phyloP scores from a whole-genome alignment of 2,797 vertebrate species.

The Anisognathus igniventris region DNA sequence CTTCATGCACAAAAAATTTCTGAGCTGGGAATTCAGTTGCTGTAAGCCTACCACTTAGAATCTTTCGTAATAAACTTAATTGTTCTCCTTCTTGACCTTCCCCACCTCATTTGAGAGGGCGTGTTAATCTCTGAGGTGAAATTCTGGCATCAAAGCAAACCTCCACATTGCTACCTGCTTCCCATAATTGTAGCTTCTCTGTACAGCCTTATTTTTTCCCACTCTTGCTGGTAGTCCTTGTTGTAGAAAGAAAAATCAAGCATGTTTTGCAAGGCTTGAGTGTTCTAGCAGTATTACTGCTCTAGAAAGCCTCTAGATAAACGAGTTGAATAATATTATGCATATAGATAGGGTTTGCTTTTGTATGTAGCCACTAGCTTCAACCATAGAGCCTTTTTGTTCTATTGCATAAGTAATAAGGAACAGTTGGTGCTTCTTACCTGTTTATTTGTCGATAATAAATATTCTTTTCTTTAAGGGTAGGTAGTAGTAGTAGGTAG shows the following conservation, averaged over 20 bases:
- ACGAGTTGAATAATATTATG: not conserved
- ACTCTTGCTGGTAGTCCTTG: not conserved
- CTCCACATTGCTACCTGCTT: accelerated
- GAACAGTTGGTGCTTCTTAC: not conserved
- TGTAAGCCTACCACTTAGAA: not conserved
- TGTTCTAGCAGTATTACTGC: not conserved
- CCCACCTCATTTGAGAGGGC: not conserved
- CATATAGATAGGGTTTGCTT: not conserved
- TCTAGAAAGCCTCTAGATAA: not conserved
- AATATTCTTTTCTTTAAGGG: not conserved
- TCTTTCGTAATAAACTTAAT: not conserved
- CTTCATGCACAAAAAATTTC: not conserved
- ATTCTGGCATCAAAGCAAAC: not conserved
- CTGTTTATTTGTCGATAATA: not conserved
- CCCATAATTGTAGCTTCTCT: not conserved
- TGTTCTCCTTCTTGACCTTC: not conserved
- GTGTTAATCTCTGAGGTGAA: not conserved
- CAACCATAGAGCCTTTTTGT: not conserved
- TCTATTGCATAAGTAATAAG: not conserved
- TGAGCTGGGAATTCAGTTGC: not conserved
- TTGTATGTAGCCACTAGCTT: not conserved
- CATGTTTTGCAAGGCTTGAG: not conserved
- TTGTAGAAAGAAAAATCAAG: not conserved
- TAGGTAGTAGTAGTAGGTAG: not conserved
- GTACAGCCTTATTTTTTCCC: not conserved